Percentiles rank a stretch among this genome's conserved stretches.
Conservation (phyloP, 2,888 invertebrate species). For the Hedychridium roseum region DNA sequence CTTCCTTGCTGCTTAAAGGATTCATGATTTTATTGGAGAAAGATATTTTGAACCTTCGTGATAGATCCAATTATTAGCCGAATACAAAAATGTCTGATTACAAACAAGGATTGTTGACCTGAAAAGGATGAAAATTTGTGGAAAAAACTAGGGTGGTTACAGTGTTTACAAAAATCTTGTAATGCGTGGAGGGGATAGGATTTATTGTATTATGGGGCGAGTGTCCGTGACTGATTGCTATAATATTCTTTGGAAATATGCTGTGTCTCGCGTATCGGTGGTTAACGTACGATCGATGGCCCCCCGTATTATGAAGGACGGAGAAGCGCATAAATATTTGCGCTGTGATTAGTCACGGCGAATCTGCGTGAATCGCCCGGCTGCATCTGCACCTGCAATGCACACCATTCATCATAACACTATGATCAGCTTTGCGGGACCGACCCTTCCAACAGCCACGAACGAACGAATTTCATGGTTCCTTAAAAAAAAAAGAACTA, state of each 20-base stretch:
- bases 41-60: too few relatives aligned
- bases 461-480: background rate
- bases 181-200: slow-evolving; percentile 30
- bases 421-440: background rate
- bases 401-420: slow-evolving; percentile 32
- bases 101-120: too few relatives aligned
- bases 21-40: too few relatives aligned
- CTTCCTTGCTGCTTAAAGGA: too few relatives aligned
- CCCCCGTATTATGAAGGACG: slow-evolving; percentile 35
- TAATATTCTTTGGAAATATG: slow-evolving; percentile 41
- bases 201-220: slow-evolving; percentile 33
- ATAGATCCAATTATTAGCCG: too few relatives aligned
- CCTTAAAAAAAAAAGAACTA: background rate
- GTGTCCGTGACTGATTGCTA: slow-evolving; percentile 24
- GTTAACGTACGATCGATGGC: slow-evolving; percentile 33
- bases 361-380: slow-evolving; percentile 2
- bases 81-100: too few relatives aligned
- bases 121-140: too few relatives aligned
- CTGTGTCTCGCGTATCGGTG: slow-evolving; percentile 25
- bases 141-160: too few relatives aligned
- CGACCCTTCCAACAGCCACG: background rate
- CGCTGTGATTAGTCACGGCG: slow-evolving; percentile 27
- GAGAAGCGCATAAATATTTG: slow-evolving; percentile 35
- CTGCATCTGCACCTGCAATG: slow-evolving; percentile 20
- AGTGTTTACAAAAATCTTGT: slow-evolving; percentile 8